These are phyloP conservation scores for Hanleya hanleyi DNA, from an alignment of 2,888 invertebrate genomes.

Conservation along the genomic window DNA sequence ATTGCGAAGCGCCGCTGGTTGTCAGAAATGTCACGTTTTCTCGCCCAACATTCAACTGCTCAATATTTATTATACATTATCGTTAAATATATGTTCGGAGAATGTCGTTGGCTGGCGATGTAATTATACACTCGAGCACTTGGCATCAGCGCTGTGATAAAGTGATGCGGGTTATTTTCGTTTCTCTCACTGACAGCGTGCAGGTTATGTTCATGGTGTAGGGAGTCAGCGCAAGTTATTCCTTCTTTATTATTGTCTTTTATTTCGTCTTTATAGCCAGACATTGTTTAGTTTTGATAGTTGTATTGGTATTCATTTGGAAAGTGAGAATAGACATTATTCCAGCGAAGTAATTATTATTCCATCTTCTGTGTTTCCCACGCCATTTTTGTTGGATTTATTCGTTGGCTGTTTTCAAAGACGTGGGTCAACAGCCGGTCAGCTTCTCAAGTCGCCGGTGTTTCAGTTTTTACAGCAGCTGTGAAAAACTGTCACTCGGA, in stretches of 20 bases:
- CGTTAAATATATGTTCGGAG: not conserved
- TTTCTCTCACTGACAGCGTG: slow-evolving; percentile 8
- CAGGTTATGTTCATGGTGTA: slow-evolving; percentile 7
- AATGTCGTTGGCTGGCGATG: slow-evolving; percentile 7
- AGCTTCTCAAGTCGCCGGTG: too few relatives aligned
- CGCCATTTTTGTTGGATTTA: slow-evolving; percentile 7
- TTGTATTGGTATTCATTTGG: not conserved
- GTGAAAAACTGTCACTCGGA: too few relatives aligned
- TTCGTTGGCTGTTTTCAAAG: not conserved
- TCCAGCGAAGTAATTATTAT: not conserved
- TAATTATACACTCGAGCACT: slow-evolving; percentile 1
- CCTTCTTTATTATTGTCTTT: slow-evolving; percentile 8
- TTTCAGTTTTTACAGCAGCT: too few relatives aligned
- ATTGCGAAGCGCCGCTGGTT: not conserved
- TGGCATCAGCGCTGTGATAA: slow-evolving; percentile 2
- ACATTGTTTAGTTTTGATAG: not conserved
- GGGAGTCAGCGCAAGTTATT: slow-evolving; percentile 8
- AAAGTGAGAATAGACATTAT: not conserved
- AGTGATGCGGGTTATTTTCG: slow-evolving; percentile 9
- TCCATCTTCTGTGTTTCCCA: slow-evolving; percentile 1
- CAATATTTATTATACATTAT: slow-evolving; percentile 3
- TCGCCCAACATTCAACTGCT: not conserved
- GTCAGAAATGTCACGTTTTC: not conserved
- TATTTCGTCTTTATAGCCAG: slow-evolving; percentile 5
- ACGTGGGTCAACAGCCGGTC: too few relatives aligned